These are phyloP conservation scores for Sternarchorhynchus goeldii DNA, from an alignment of 2,797 vertebrate species.

Conservation along the genomic window DNA sequence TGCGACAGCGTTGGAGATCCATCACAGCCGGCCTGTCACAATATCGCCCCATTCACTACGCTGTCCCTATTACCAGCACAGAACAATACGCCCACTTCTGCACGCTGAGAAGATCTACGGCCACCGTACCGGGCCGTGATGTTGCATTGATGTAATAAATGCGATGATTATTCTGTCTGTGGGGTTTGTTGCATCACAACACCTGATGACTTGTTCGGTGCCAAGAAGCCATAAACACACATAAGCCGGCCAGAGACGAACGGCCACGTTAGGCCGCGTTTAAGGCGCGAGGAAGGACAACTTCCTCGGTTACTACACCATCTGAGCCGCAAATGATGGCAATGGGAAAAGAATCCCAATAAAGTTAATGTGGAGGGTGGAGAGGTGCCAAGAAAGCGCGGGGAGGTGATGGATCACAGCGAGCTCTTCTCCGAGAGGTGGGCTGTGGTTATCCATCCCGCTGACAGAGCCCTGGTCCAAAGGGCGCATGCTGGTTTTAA, in stretches of 20 bases:
- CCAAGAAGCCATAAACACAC: background rate
- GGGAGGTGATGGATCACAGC: slow-evolving; percentile 28
- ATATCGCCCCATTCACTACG: slow-evolving; percentile 41
- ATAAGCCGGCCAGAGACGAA: slow-evolving; percentile 4
- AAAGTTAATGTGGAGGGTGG: slow-evolving; percentile 32
- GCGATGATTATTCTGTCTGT: slow-evolving; percentile 20
- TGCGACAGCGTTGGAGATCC: slow-evolving; percentile 40
- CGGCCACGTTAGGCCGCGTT: slow-evolving; percentile 10
- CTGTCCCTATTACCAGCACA: slow-evolving; percentile 30
- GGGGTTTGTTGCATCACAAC: background rate
- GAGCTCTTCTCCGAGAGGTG: no score
- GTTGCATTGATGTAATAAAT: slow-evolving; percentile 35
- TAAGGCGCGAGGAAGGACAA: slow-evolving; percentile 28
- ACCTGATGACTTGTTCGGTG: slow-evolving; percentile 18
- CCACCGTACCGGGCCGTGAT: slow-evolving; percentile 3
- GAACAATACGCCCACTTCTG: slow-evolving; percentile 19
- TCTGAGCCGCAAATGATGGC: slow-evolving; percentile 29
- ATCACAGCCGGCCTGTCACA: slow-evolving; percentile 50
- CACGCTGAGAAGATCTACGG: slow-evolving; percentile 32
- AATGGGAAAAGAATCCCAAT: slow-evolving; percentile 31
- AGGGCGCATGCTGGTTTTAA: slow-evolving; percentile 69
- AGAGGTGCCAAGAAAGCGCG: slow-evolving; percentile 14
- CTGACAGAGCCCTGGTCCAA: slow-evolving; percentile 62
- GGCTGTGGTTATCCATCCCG: slow-evolving; percentile 57
- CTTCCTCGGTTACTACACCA: slow-evolving; percentile 22